phyloP scores from a whole-genome alignment of 2,888 invertebrate species.

The Eupithecia subfuscata region DNA sequence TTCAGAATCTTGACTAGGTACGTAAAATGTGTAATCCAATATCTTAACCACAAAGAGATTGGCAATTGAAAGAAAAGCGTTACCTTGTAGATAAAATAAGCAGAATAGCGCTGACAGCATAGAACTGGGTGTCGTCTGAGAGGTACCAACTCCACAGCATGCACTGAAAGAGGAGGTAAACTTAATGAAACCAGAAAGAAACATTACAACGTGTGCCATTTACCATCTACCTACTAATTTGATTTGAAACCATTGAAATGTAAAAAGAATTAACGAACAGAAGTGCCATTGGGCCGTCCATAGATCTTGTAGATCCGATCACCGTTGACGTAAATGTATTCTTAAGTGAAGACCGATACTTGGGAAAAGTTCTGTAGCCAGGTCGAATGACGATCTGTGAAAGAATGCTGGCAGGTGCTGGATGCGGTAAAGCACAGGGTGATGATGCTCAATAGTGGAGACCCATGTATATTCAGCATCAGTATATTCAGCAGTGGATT shows the following conservation, averaged over 20 bases:
- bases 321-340: no score
- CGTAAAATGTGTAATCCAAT: background rate
- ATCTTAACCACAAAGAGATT: background rate
- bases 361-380: no score
- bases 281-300: no score
- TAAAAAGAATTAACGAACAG: no score
- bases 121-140: conserved; percentile 94
- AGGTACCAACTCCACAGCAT: conserved; percentile 97
- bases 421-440: background rate
- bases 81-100: conserved; percentile 90
- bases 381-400: background rate
- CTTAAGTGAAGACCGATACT: no score
- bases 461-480: no score
- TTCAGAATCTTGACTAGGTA: background rate
- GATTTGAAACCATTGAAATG: no score
- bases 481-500: no score
- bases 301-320: no score
- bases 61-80: conserved; percentile 20
- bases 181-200: background rate
- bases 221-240: no score
- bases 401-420: background rate
- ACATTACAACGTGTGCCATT: no score
- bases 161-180: conserved; percentile 82
- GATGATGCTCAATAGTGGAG: no score
- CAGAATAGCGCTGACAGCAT: conserved; percentile 91